Conservation (phyloP, 2,797 vertebrate genomes). For the Caiman crocodilus region DNA sequence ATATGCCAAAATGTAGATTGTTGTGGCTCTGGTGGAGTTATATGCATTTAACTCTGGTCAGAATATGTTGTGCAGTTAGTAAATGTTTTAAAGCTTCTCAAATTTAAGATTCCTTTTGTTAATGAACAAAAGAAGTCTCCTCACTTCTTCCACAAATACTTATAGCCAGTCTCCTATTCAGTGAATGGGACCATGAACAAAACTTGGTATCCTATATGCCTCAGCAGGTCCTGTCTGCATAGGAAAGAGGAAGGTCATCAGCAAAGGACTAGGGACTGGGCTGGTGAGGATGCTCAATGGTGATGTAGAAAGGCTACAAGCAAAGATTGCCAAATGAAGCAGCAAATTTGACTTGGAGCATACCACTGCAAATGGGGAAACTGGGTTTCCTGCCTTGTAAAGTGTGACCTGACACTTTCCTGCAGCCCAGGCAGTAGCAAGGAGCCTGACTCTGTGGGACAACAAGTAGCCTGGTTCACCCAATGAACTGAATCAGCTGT, state of each 20-base stretch:
- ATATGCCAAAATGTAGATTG: neutral
- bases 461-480: too few species aligned
- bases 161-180: fast-evolving
- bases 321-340: too few species aligned
- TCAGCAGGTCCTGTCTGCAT: neutral
- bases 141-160: neutral
- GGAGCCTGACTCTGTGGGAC: too few species aligned
- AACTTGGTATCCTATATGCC: neutral
- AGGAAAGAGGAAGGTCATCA: neutral
- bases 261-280: fast-evolving
- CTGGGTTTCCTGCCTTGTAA: too few species aligned
- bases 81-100: neutral
- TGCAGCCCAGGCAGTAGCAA: too few species aligned
- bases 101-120: neutral
- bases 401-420: too few species aligned
- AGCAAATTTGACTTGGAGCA: too few species aligned
- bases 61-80: neutral
- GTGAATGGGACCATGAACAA: neutral
- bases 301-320: too few species aligned
- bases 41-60: neutral
- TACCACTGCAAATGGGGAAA: too few species aligned
- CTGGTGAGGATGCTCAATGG: neutral
- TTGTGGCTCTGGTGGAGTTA: neutral
- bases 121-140: neutral
- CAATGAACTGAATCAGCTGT: too few species aligned